These are phyloP conservation scores for Cheirogaleus medius DNA, from an alignment of 2,113 vertebrate genomes.

Conservation along the genomic window DNA sequence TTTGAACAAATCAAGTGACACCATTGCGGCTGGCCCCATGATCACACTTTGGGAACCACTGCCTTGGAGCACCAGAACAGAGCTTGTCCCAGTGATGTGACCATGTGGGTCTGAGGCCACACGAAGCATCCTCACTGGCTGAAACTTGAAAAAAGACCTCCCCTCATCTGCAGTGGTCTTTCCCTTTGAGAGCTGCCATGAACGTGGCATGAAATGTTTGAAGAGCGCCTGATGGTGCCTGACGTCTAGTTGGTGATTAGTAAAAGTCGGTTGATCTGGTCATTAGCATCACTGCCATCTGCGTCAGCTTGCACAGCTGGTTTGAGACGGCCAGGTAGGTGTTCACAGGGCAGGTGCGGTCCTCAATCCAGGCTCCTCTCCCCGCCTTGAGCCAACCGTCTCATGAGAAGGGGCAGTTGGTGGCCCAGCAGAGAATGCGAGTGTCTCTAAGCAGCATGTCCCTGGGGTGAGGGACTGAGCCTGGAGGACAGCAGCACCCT, in stretches of 20 bases:
- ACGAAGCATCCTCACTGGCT: accelerated
- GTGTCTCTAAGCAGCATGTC: not conserved
- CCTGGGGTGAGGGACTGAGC: too few species aligned
- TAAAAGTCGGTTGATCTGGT: not conserved
- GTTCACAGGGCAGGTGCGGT: too few species aligned
- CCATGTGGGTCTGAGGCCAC: accelerated
- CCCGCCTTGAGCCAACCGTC: not conserved
- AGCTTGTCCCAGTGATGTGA: not conserved
- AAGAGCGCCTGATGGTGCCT: not conserved
- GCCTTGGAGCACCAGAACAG: not conserved
- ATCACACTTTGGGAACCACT: not conserved
- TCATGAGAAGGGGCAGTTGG: not conserved
- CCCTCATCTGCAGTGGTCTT: not conserved
- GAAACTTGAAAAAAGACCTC: not conserved
- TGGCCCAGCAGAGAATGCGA: not conserved
- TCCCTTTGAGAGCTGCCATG: not conserved
- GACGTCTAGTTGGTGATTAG: too few species aligned
- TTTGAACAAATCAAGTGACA: not conserved
- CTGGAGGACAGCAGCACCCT: not conserved
- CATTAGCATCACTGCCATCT: not conserved
- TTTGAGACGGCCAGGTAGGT: not conserved
- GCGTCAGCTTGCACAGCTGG: not conserved
- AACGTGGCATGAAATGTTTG: accelerated
- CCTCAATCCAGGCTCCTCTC: accelerated
- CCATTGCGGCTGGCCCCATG: accelerated